Conservation (phyloP, 2,888 invertebrate genomes). For the Lysandra coridon region DNA sequence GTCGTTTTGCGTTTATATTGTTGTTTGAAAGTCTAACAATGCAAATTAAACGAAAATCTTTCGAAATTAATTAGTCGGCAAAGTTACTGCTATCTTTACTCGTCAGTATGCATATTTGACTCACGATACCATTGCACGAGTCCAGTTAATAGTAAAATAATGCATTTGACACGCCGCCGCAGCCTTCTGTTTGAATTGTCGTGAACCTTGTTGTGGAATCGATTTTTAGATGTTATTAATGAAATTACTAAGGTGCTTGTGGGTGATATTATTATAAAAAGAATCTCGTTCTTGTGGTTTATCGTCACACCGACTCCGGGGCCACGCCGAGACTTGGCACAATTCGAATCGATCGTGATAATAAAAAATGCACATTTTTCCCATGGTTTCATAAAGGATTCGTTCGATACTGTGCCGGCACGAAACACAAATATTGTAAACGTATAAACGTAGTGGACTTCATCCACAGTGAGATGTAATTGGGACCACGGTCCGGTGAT, state of each 20-base stretch:
- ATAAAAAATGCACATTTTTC: slow-evolving; percentile 79
- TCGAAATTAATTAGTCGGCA: slow-evolving; percentile 48
- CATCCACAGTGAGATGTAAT: slow-evolving; percentile 50
- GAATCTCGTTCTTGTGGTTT: slow-evolving; percentile 55
- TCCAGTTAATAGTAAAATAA: slow-evolving; percentile 65
- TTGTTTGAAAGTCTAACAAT: slow-evolving; percentile 72
- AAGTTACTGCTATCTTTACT: slow-evolving; percentile 45
- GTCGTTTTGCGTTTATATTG: slow-evolving; percentile 50
- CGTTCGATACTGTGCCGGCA: slow-evolving; percentile 59
- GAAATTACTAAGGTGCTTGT: slow-evolving; percentile 75
- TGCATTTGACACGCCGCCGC: slow-evolving; percentile 71
- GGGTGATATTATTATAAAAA: slow-evolving; percentile 63
- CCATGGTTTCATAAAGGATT: slow-evolving; percentile 68
- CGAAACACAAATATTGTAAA: slow-evolving; percentile 45
- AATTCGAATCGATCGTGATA: slow-evolving; percentile 71
- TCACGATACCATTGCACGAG: slow-evolving; percentile 44
- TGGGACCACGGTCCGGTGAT: slow-evolving; percentile 52
- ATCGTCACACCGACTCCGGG: slow-evolving; percentile 49
- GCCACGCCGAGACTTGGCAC: slow-evolving; percentile 46
- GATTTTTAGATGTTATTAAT: slow-evolving; percentile 80
- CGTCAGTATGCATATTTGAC: slow-evolving; percentile 45
- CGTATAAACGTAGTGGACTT: slow-evolving; percentile 43
- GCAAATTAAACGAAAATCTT: slow-evolving; percentile 65
- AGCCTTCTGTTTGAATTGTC: slow-evolving; percentile 73
- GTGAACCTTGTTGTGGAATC: slow-evolving; percentile 74